Evolutionary conservation across 2,888 invertebrate genomes (phyloP).

Genomic region (Acleris laterana): DNA sequence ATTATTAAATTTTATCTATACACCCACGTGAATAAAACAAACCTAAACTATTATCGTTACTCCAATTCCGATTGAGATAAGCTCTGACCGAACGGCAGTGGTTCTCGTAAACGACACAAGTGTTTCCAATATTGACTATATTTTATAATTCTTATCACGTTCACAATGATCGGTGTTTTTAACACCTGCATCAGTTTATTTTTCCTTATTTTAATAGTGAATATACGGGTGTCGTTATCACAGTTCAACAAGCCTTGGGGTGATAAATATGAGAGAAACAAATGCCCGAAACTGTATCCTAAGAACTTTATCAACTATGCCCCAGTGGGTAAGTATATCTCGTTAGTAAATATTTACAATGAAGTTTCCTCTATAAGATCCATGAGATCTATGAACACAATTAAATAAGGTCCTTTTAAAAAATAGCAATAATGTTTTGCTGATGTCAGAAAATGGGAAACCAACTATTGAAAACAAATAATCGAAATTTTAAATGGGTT

Average conservation of each 20-base stretch:
- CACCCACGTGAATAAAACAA: slow-evolving; percentile 58
- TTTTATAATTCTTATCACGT: slow-evolving; percentile 9
- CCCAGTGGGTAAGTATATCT: slow-evolving; percentile 77
- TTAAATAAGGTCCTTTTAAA: too few species aligned
- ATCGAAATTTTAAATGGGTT: too few species aligned
- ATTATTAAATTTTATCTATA: slow-evolving; percentile 50
- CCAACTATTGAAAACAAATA: too few species aligned
- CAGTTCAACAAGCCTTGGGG: slow-evolving; percentile 76
- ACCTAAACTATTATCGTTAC: slow-evolving; percentile 54
- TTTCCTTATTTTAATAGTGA: slow-evolving; percentile 55
- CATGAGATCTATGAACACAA: too few species aligned
- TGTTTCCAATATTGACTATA: slow-evolving; percentile 34
- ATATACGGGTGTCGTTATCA: slow-evolving; percentile 58
- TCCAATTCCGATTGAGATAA: slow-evolving; percentile 48
- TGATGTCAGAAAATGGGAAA: too few species aligned
- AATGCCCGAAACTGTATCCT: slow-evolving; percentile 83
- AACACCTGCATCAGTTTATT: slow-evolving; percentile 47
- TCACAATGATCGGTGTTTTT: slow-evolving; percentile 32
- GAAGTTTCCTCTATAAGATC: not conserved
- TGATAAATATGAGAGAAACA: slow-evolving; percentile 77
- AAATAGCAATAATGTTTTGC: too few species aligned
- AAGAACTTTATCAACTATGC: slow-evolving; percentile 83
- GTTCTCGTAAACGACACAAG: slow-evolving; percentile 36
- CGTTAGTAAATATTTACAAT: not conserved
- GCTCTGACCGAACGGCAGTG: slow-evolving; percentile 18